Evolutionary conservation across 2,113 vertebrate genomes (phyloP), one percentile per base, ranked within the genome.

Genomic region (Leptocoma aspasia): DNA sequence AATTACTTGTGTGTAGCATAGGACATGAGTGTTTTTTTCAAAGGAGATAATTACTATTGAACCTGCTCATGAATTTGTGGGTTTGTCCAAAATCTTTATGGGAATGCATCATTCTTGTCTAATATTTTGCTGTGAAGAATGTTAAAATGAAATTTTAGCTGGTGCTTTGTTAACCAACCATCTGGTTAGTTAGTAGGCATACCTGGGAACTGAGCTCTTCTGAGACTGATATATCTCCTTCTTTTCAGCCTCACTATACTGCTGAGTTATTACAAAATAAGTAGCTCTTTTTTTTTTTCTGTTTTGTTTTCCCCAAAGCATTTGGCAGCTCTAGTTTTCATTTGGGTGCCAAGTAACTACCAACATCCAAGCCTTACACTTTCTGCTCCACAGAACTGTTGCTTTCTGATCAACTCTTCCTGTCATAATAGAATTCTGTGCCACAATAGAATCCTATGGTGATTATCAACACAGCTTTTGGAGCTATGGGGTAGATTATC

Each of bases 361-460:
- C n/a, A 57, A 20, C 15, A 82, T 21, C 31, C 53, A 85, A 88
- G 92, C 24, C 3, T 53, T 45, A 82, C 33, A 17, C 28, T 61
- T 82, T 73, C 68, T 77, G 88, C 42, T 53, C 8, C 47, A 57
- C 15, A 45, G 37, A 90, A 75, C 71, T 64, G 13, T 6, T 75
- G 30, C 65, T 79, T 90, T 96, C 44, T 69, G 44, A 61, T 41
- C 41, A 91, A 6, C 26, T 66, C 54, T 60, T 66, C 23, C 61
- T 54, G 10, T 59, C 47, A 47, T 5, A 66, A 60, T 10, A 60
- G 45, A 44, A 59, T 52, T 49, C 44, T 52, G 18, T 68, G 7
- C n/a, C 20, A 52, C 18, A 73, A 39, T 5, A 44, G n/a, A 80
- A 71, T 49, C 41, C 59, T 33, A 57, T 0, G 0, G 52, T 45